Evolutionary conservation across 2,797 vertebrate species (phyloP).

Genomic region (Poeciliopsis infans): DNA sequence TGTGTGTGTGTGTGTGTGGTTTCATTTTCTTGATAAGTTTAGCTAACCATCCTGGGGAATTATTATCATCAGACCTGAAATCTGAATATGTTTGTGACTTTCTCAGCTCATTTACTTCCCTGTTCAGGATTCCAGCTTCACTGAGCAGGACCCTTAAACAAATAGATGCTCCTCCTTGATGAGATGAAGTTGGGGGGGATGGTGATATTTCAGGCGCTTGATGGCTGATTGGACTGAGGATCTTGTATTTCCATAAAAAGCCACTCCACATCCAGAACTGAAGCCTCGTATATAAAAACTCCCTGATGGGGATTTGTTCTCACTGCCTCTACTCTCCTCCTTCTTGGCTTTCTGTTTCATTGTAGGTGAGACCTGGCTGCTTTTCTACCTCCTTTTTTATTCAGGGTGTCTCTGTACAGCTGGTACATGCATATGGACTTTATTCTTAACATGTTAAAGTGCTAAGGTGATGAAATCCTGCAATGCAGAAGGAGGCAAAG

Average conservation of each 20-base stretch:
- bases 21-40: background rate
- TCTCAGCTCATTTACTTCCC: conserved; percentile 39
- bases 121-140: conserved; percentile 44
- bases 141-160: conserved; percentile 34
- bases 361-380: conserved; percentile 65
- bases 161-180: conserved; percentile 63
- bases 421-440: conserved; percentile 4
- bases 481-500: background rate
- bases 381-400: conserved; percentile 35
- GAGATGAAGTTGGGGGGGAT: conserved; percentile 35
- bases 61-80: background rate
- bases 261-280: conserved; percentile 59
- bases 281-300: conserved; percentile 65
- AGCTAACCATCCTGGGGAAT: background rate
- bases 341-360: conserved; percentile 44
- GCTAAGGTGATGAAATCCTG: background rate
- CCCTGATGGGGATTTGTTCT: conserved; percentile 35
- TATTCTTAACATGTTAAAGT: background rate
- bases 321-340: conserved; percentile 57
- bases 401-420: conserved; percentile 14
- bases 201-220: conserved; percentile 78
- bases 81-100: background rate
- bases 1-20: background rate
- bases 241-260: conserved; percentile 80
- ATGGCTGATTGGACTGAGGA: conserved; percentile 75